Base-by-base conservation (phyloP, 2,797 vertebrate species). In the Galago senegalensis region DNA sequence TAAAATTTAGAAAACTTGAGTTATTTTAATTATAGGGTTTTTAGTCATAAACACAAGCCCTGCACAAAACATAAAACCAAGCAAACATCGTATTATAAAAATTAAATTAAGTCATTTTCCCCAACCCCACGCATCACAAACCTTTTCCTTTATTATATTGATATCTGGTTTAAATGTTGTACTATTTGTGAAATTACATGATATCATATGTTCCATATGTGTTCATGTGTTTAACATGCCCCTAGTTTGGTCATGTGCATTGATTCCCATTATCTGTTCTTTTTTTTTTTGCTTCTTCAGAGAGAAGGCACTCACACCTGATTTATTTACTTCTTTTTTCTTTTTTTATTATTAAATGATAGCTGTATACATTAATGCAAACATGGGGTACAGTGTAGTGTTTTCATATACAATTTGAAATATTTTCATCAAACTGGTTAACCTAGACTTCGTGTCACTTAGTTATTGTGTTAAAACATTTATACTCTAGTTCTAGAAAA, bases 191-290 rank as follows among this genome's bases (percentile, higher is more conserved):
- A 25, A 63, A 43, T 89, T n/a, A 72, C 3, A 3, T 63, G n/a
- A 34, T 63, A 58, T 40, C 69, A 8, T 23, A n/a, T 43, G 20
- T 49, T 92, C 14, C 31, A 58, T 67, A 18, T 61, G 3, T 23
- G 18, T 77, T 56, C 77, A 79, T 37, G 17, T 80, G 73, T 70
- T 40, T 25, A 92, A 31, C 20, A 14, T 65, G 63, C 12, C 17
- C 58, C 21, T 58, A 7, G 27, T 76, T 88, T 18, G 83, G 37
- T 4, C 49, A 92, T 12, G 25, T 31, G 23, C 58, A 4, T 73
- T 80, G 29, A 18, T 86, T 46, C 56, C 29, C 91, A 21, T 81
- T 65, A 94, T 61, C 70, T 84, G 8, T 86, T 91, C 27, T 80
- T 34, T 34, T 34, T 34, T 34, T 34, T 34, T 34, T 34, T 34